Evolutionary conservation across 2,888 invertebrate species (phyloP), one percentile per base, ranked within the genome.

Genomic region (Phorcus lineatus): DNA sequence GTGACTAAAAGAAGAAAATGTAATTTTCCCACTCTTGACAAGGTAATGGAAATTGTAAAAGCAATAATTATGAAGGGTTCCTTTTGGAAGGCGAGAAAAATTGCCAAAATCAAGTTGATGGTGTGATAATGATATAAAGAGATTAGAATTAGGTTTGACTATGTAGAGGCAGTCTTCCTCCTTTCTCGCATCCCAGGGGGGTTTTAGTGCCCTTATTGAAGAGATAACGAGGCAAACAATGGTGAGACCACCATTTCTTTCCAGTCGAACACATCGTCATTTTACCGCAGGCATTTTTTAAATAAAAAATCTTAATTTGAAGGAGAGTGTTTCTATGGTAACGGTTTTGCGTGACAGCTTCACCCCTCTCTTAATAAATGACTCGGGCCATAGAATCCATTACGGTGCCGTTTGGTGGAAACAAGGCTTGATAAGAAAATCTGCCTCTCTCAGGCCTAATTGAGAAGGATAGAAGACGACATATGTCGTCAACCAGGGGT

Each of bases 351-450:
- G 70, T 70, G 70, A 19, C 36, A 19, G 36, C 36, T 31, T 70
- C 70, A 70, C 70, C 31, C 70, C 13, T 40, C 70, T 70, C 7
- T 36, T 19, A 36, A 31, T 36, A 36, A 70, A 70, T 70, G 70
- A 31, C 70, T 70, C 40, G 19, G 36, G 28, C 40, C 40, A 17
- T n/a, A n/a, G 70, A 70, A 70, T 70, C 70, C 70, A 70, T 70
- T 70, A 70, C 28, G 70, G 19, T n/a, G 31, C 70, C 70, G 70
- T 70, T 70, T 70, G 70, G 31, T 36, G 70, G 70, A 70, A 70
- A 70, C 70, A 36, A 70, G 70, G 70, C 36, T 70, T 70, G 70
- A 70, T 70, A 70, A 70, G 70, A 70, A 70, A 70, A 70, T 70
- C 70, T 70, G 19, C 36, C 70, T 36, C 40, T 70, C 70, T 70